These are phyloP conservation scores for Caerostris extrusa DNA, from an alignment of 1,140 invertebrate genomes.

Conservation along the genomic window DNA sequence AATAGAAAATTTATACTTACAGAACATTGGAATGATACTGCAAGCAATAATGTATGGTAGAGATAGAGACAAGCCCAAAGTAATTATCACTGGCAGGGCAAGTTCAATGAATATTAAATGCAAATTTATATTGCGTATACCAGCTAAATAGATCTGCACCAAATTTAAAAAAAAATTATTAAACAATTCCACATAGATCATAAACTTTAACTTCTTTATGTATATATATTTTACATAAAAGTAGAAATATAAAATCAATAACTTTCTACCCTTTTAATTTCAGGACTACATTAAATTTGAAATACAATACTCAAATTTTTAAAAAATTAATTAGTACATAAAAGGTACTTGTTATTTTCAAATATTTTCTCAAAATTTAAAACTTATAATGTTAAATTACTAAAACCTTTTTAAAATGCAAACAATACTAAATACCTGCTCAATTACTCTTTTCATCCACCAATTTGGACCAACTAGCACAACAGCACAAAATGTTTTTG, in stretches of 20 bases:
- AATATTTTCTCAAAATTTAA: no score
- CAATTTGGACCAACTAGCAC: conserved; percentile 99
- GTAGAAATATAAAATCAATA: no score
- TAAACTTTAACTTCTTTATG: no score
- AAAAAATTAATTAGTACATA: no score
- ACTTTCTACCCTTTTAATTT: no score
- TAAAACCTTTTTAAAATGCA: background rate
- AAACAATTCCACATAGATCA: no score
- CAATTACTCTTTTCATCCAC: conserved; percentile 93
- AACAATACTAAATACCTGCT: conserved; percentile 86
- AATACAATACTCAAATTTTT: no score
- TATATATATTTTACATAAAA: no score
- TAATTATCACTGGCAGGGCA: conserved; percentile 93
- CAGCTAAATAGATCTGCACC: conserved; percentile 89
- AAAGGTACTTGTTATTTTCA: no score
- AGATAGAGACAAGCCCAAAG: conserved; percentile 92
- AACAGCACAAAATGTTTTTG: conserved; percentile 98
- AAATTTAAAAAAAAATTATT: conserved; percentile 46
- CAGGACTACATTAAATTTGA: no score
- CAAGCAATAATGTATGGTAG: conserved; percentile 94
- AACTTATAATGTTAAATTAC: no score
- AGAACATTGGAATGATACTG: conserved; percentile 90
- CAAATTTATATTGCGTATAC: conserved; percentile 95
- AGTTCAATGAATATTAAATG: conserved; percentile 92
- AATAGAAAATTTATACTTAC: conserved; percentile 80